phyloP scores from a whole-genome alignment of 2,797 vertebrate species.

The Syndactyla subalaris region DNA sequence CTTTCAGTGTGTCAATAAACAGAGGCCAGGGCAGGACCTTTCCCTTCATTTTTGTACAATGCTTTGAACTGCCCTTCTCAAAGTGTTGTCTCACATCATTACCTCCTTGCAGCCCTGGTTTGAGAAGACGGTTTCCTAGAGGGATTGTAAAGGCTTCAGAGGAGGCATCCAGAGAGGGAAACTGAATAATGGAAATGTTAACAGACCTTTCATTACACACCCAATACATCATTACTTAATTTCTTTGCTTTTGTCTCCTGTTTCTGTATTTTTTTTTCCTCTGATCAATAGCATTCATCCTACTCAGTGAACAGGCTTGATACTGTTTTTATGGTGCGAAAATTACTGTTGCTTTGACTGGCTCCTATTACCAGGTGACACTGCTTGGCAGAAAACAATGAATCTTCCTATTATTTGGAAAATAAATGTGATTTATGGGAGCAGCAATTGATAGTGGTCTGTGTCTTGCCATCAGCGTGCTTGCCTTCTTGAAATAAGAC shows the following conservation, averaged over 20 bases:
- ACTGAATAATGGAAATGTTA: slow-evolving; percentile 38
- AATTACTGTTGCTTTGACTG: slow-evolving; percentile 59
- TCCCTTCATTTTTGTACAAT: not conserved
- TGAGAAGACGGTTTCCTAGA: not conserved
- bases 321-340: slow-evolving; percentile 48
- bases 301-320: slow-evolving; percentile 25
- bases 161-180: not conserved
- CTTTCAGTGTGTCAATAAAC: not conserved
- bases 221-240: not conserved
- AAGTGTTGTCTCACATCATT: not conserved
- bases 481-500: not conserved
- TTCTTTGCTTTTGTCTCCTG: not conserved
- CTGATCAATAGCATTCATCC: slow-evolving; percentile 20
- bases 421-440: slow-evolving; percentile 38
- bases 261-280: not conserved
- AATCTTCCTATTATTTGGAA: slow-evolving; percentile 48
- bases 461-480: not conserved
- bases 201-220: slow-evolving; percentile 29
- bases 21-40: not conserved
- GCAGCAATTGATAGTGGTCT: not conserved
- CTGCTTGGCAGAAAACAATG: slow-evolving; percentile 26
- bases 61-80: not conserved
- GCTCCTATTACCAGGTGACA: slow-evolving; percentile 29
- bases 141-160: not conserved
- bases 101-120: not conserved